phyloP scores from a whole-genome alignment of 2,888 invertebrate species.

The Cactoblastis cactorum region DNA sequence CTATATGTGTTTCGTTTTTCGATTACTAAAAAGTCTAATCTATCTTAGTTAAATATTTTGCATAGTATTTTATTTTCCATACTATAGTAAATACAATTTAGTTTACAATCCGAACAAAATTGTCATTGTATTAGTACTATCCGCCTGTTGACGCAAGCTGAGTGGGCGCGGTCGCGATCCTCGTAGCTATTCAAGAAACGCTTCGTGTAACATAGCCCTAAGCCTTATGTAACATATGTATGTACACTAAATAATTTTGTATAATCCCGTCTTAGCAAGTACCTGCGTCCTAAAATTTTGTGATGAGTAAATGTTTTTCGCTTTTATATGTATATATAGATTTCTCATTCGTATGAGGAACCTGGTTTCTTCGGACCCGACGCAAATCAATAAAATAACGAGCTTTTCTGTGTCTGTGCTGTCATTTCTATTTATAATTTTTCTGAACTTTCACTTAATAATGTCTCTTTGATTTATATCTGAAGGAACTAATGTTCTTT shows the following conservation, averaged over 20 bases:
- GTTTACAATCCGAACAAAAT: too few species aligned
- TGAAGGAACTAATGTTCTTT: too few species aligned
- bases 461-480: conserved; percentile 32
- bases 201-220: neutral
- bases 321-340: too few species aligned
- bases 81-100: too few species aligned
- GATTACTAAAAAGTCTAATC: too few species aligned
- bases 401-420: conserved; percentile 16
- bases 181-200: neutral
- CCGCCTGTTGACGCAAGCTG: neutral
- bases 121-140: neutral
- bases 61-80: too few species aligned
- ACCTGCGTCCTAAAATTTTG: too few species aligned
- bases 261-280: too few species aligned
- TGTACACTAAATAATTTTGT: neutral
- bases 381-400: neutral
- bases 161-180: conserved; percentile 1
- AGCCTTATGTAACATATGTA: neutral
- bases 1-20: neutral
- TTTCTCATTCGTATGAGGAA: too few species aligned
- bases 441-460: conserved; percentile 44
- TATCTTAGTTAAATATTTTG: too few species aligned
- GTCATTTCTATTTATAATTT: conserved; percentile 20
- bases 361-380: too few species aligned
- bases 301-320: too few species aligned